These are phyloP conservation scores for Phthorimaea operculella DNA, from an alignment of 1,140 invertebrate genomes.

Conservation along the genomic window DNA sequence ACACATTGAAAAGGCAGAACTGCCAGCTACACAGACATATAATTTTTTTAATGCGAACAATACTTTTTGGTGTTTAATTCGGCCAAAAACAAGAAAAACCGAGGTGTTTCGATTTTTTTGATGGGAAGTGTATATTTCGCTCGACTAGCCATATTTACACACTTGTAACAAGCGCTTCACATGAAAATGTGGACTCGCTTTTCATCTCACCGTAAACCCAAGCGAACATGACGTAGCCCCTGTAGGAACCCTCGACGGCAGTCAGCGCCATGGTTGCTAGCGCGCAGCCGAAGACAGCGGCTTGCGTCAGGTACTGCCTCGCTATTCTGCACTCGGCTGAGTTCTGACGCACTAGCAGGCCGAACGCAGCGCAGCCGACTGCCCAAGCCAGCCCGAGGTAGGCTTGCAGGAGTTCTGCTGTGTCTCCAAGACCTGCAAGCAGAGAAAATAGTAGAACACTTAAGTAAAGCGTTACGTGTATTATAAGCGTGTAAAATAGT, in stretches of 20 bases:
- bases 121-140: too few species aligned
- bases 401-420: constrained; percentile 77
- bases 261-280: constrained; percentile 84
- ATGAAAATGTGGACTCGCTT: too few species aligned
- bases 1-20: too few species aligned
- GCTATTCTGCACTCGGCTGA: constrained; percentile 87
- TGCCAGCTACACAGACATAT: too few species aligned
- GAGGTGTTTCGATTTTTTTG: too few species aligned
- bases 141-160: too few species aligned
- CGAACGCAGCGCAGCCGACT: constrained; percentile 83
- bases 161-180: too few species aligned
- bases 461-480: not conserved
- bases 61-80: too few species aligned
- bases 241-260: constrained; percentile 80
- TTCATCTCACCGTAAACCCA: constrained; percentile 79
- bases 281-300: constrained; percentile 81
- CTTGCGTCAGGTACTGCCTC: constrained; percentile 84
- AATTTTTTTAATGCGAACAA: too few species aligned
- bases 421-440: constrained; percentile 70
- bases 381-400: constrained; percentile 87
- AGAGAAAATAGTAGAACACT: not conserved
- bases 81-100: too few species aligned
- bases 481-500: too few species aligned
- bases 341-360: constrained; percentile 83
- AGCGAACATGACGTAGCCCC: constrained; percentile 84